phyloP scores from a whole-genome alignment of 2,797 vertebrate species.

The Lacerta agilis region DNA sequence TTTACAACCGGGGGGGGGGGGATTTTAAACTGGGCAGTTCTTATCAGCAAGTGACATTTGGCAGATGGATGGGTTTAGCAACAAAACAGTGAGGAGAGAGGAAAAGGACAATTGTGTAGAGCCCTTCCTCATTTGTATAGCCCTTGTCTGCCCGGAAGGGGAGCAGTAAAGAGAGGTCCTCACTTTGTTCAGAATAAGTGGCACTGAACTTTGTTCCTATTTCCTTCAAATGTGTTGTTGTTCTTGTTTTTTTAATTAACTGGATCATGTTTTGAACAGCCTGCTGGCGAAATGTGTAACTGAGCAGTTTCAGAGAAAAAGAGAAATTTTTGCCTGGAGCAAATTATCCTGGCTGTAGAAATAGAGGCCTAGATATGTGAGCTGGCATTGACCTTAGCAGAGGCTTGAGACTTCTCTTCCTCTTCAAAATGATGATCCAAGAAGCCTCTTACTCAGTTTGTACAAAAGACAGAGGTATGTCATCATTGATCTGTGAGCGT shows the following conservation, averaged over 20 bases:
- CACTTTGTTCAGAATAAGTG: conserved; percentile 41
- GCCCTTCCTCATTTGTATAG: conserved; percentile 58
- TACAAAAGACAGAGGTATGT: conserved; percentile 41
- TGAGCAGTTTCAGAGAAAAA: conserved; percentile 10
- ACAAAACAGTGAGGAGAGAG: conserved; percentile 55
- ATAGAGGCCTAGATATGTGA: fast-evolving
- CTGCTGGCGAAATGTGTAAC: conserved; percentile 16
- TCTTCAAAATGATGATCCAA: conserved; percentile 17
- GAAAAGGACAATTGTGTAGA: conserved; percentile 13
- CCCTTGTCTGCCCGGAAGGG: conserved; percentile 49
- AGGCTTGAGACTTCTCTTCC: conserved; percentile 29
- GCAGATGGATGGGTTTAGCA: conserved; percentile 77
- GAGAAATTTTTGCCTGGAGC: not conserved
- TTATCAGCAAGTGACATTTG: conserved; percentile 78
- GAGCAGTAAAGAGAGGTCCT: conserved; percentile 55
- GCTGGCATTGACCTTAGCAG: not conserved
- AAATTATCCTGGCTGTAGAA: not conserved
- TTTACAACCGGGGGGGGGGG: conserved; percentile 74
- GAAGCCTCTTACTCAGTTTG: conserved; percentile 40
- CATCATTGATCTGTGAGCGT: conserved; percentile 48
- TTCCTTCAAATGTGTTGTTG: conserved; percentile 14
- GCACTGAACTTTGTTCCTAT: conserved; percentile 23
- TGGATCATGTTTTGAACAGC: conserved; percentile 37
- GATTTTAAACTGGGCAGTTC: conserved; percentile 66
- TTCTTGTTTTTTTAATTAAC: conserved; percentile 28